A percentile compares a stretch with the other conserved stretches of the same genome.
phyloP scores from a whole-genome alignment of 1,140 invertebrate species.

The Pollicipes pollicipes region DNA sequence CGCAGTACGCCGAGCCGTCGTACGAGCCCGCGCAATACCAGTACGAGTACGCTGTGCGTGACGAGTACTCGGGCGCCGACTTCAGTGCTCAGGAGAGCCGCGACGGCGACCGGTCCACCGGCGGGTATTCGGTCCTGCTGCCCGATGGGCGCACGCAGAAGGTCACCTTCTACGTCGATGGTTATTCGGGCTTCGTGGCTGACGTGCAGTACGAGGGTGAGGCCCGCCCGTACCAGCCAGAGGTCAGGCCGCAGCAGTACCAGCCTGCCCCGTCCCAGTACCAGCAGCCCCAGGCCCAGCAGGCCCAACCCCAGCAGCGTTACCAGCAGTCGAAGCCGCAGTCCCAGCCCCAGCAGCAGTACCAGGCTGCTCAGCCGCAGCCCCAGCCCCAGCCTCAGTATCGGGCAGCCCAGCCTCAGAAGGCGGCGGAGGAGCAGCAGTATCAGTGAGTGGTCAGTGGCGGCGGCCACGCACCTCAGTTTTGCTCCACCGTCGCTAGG shows the following conservation, averaged over 20 bases:
- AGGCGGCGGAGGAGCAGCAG: too few species aligned
- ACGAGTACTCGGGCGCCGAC: not conserved
- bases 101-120: slow-evolving; percentile 17
- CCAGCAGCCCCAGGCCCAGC: too few species aligned
- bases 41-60: slow-evolving; percentile 3
- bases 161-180: slow-evolving; percentile 19
- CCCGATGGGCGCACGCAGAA: slow-evolving; percentile 18
- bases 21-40: slow-evolving; percentile 2
- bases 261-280: not conserved
- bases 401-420: too few species aligned
- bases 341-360: too few species aligned
- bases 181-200: slow-evolving; percentile 19
- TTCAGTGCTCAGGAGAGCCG: slow-evolving; percentile 13
- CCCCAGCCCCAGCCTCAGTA: too few species aligned
- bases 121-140: slow-evolving; percentile 26
- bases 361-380: too few species aligned
- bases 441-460: too few species aligned
- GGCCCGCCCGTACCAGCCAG: slow-evolving; percentile 6
- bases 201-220: slow-evolving; percentile 18
- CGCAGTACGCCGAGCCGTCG: not conserved
- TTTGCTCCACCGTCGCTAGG: too few species aligned
- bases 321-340: too few species aligned
- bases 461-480: too few species aligned
- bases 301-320: too few species aligned
- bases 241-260: not conserved